These are phyloP conservation scores for Chymomyza procnemis DNA, from an alignment of 2,888 invertebrate species.

Conservation along the genomic window DNA sequence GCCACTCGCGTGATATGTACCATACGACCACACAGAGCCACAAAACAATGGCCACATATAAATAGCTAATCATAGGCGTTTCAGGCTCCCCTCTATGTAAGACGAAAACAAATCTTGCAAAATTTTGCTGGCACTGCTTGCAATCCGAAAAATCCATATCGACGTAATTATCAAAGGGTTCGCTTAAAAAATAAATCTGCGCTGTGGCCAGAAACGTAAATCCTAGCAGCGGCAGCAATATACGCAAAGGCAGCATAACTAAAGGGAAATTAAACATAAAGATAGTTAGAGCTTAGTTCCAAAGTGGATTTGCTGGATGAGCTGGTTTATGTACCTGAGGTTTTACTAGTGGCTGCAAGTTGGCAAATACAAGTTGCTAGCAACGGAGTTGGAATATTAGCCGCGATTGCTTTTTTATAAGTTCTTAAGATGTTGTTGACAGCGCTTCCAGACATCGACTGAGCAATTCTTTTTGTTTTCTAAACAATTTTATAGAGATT, in stretches of 20 bases:
- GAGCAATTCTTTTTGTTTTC: neutral
- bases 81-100: slow-evolving; percentile 6
- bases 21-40: slow-evolving; percentile 36
- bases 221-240: slow-evolving; percentile 11
- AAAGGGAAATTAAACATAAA: neutral
- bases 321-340: too few relatives aligned
- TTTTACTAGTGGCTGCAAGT: too few relatives aligned
- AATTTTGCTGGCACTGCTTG: slow-evolving; percentile 39
- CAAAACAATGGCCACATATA: slow-evolving; percentile 34
- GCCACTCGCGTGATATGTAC: slow-evolving; percentile 25
- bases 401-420: too few relatives aligned
- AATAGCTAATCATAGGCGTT: slow-evolving; percentile 31
- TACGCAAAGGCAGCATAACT: neutral
- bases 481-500: neutral
- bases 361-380: too few relatives aligned
- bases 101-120: slow-evolving; percentile 45
- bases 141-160: slow-evolving; percentile 17
- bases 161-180: neutral
- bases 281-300: too few relatives aligned
- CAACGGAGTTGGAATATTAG: neutral
- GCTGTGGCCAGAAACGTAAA: slow-evolving; percentile 17
- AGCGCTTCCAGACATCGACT: neutral
- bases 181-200: slow-evolving; percentile 13
- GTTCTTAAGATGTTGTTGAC: neutral
- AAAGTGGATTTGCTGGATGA: too few relatives aligned